phyloP scores from a whole-genome alignment of 2,888 invertebrate genomes.

The Nineta flava region DNA sequence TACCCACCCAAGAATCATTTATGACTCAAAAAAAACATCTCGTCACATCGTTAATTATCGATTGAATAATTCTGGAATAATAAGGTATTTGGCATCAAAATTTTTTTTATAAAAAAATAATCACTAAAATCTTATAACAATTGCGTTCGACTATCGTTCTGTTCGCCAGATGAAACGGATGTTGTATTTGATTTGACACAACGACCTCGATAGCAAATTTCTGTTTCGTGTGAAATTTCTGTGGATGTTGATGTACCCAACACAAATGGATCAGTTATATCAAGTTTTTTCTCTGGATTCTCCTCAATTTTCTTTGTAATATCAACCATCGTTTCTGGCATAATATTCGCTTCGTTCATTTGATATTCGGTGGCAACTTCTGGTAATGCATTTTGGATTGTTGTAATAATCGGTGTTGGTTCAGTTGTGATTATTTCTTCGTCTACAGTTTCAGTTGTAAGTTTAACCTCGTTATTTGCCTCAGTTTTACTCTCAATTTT shows the following conservation, averaged over 20 bases:
- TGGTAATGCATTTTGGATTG: conserved; percentile 9
- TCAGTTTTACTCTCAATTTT: not conserved
- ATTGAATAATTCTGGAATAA: too few relatives aligned
- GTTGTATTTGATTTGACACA: conserved; percentile 49
- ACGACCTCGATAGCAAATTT: conserved; percentile 74
- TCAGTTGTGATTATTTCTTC: conserved; percentile 9
- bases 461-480: too few relatives aligned
- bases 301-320: not conserved
- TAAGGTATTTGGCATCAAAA: too few relatives aligned
- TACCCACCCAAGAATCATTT: too few relatives aligned
- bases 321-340: conserved; percentile 2
- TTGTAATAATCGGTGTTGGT: conserved; percentile 9
- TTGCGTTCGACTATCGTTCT: too few relatives aligned
- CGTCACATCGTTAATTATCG: too few relatives aligned
- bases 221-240: conserved; percentile 70
- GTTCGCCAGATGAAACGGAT: not conserved
- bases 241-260: conserved; percentile 66
- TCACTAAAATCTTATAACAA: too few relatives aligned
- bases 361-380: not conserved
- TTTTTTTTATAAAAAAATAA: too few relatives aligned
- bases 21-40: too few relatives aligned
- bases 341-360: conserved; percentile 2
- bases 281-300: conserved; percentile 13
- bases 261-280: conserved; percentile 36
- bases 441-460: conserved; percentile 12